Conservation (phyloP, 2,797 vertebrate species). For the Syndactyla subalaris region DNA sequence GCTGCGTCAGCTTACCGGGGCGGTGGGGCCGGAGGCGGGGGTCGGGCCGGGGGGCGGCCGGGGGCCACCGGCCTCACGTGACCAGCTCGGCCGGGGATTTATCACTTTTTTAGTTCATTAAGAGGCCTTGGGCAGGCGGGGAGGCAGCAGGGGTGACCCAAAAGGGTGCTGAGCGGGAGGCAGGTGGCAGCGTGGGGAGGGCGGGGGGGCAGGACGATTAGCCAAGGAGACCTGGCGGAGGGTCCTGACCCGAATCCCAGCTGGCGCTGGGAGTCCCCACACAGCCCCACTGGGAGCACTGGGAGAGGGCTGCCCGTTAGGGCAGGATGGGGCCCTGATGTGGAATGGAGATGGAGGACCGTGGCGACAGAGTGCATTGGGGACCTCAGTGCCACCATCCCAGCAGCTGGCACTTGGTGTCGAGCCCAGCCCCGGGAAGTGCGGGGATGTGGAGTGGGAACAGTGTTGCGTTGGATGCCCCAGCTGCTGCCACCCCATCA, state of each 20-base stretch:
- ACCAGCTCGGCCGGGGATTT: conserved; percentile 36
- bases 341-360: fast-evolving
- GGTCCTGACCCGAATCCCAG: conserved; percentile 57
- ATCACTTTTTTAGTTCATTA: conserved; percentile 63
- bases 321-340: not conserved
- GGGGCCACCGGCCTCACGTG: conserved; percentile 56
- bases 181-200: conserved; percentile 14
- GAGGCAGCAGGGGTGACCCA: conserved; percentile 41
- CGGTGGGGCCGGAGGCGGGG: conserved; percentile 26
- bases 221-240: conserved; percentile 22
- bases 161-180: conserved; percentile 33
- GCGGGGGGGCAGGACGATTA: conserved; percentile 17
- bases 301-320: not conserved
- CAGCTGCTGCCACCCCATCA: fast-evolving
- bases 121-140: conserved; percentile 34
- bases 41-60: conserved; percentile 50
- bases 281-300: not conserved
- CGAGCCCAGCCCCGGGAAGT: not conserved
- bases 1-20: conserved; percentile 84
- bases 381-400: not conserved
- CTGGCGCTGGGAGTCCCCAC: not conserved
- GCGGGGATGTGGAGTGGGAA: fast-evolving
- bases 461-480: not conserved
- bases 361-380: fast-evolving
- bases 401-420: not conserved